phyloP scores from a whole-genome alignment of 1,140 invertebrate species.

The Mercenaria mercenaria region DNA sequence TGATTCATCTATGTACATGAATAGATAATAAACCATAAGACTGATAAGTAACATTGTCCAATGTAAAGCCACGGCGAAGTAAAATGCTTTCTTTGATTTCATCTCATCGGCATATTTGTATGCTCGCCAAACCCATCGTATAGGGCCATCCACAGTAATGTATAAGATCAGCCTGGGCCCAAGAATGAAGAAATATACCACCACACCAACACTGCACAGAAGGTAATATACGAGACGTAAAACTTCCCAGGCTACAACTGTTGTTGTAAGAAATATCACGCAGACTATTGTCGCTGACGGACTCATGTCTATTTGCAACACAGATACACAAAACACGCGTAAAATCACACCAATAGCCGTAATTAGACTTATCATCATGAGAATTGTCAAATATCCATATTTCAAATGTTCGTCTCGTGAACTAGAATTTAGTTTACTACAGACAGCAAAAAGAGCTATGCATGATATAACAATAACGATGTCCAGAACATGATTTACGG shows the following conservation, averaged over 20 bases:
- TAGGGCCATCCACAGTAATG: neutral
- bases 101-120: neutral
- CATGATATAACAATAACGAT: neutral
- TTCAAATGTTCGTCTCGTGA: neutral
- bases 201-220: neutral
- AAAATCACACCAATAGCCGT: neutral
- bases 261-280: neutral
- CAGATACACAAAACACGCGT: neutral
- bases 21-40: neutral
- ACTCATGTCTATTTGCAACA: neutral
- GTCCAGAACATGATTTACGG: neutral
- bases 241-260: neutral
- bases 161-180: neutral
- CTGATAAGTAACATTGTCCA: neutral
- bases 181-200: neutral
- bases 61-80: neutral
- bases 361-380: neutral
- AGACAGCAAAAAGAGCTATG: neutral
- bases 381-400: neutral
- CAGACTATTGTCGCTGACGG: neutral
- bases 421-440: neutral
- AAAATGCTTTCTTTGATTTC: neutral
- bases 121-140: no score
- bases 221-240: neutral
- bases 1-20: neutral